Evolutionary conservation across 2,113 vertebrate species (phyloP).

Genomic region (Melanerpes formicivorus): DNA sequence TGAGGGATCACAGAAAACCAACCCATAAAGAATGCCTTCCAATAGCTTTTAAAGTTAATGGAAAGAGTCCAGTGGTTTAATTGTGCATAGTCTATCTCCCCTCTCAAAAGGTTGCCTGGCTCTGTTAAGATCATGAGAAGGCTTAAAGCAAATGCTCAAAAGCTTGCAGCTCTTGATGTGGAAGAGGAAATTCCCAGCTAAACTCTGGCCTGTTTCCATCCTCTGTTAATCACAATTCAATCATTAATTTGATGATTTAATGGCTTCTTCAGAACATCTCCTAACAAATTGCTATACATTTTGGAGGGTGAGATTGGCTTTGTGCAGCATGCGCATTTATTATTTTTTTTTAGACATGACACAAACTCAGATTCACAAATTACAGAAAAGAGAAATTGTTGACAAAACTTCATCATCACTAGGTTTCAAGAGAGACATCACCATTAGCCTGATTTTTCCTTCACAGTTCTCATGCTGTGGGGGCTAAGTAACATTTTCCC

Average conservation of each 20-base stretch:
- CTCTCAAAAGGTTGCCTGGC: not conserved
- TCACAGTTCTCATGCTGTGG: not conserved
- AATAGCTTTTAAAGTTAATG: not conserved
- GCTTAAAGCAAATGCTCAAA: not conserved
- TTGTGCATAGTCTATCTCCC: not conserved
- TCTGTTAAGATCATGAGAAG: slow-evolving; percentile 2
- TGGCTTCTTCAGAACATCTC: slow-evolving; percentile 6
- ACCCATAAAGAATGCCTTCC: not conserved
- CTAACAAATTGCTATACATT: not conserved
- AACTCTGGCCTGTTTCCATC: slow-evolving; percentile 22
- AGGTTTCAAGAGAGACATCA: not conserved
- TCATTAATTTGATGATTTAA: slow-evolving; percentile 1
- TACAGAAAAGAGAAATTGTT: not conserved
- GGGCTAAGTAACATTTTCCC: not conserved
- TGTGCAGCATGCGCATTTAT: not conserved
- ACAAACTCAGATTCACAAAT: not conserved
- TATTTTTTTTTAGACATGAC: not conserved
- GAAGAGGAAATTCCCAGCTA: slow-evolving; percentile 27
- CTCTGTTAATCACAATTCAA: not conserved
- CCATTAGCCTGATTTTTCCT: not conserved
- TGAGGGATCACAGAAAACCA: not conserved
- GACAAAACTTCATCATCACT: not conserved
- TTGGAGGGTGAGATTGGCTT: not conserved
- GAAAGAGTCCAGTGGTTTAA: slow-evolving; percentile 38
- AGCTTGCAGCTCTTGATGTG: not conserved